These are phyloP conservation scores for Cygnus olor DNA, from an alignment of 2,797 vertebrate species.

Conservation along the genomic window DNA sequence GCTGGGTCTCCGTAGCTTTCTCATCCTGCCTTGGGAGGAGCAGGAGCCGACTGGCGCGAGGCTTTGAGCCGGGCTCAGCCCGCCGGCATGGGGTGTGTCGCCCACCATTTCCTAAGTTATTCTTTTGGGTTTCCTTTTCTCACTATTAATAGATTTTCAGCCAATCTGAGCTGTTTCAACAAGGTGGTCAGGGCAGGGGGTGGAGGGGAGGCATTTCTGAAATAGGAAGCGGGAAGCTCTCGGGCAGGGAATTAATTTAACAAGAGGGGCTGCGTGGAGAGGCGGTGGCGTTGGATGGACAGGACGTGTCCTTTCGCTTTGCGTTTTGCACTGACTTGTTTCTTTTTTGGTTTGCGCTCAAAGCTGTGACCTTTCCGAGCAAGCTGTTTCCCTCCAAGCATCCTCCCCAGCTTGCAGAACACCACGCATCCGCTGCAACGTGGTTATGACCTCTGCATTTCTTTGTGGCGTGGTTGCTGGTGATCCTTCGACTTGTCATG, in stretches of 20 bases:
- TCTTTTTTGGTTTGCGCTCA: background rate
- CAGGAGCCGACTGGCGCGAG: conserved; percentile 32
- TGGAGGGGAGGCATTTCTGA: background rate
- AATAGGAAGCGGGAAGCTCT: conserved; percentile 45
- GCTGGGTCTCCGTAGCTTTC: background rate
- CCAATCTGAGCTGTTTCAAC: conserved; percentile 50
- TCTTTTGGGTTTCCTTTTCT: conserved; percentile 86
- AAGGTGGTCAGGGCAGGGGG: background rate
- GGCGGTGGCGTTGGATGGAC: background rate
- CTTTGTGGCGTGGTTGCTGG: background rate
- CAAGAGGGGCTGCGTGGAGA: background rate
- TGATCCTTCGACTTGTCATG: fast-evolving
- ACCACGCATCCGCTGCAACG: fast-evolving
- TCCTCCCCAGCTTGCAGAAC: background rate
- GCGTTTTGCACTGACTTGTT: fast-evolving
- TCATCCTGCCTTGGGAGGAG: conserved; percentile 53
- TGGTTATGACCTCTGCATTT: background rate
- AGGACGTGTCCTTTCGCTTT: background rate
- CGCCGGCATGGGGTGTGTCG: conserved; percentile 75
- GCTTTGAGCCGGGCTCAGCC: conserved; percentile 63
- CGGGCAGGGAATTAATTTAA: conserved; percentile 19
- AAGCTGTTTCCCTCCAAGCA: background rate
- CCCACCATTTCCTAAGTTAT: conserved; percentile 83
- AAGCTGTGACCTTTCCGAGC: background rate
- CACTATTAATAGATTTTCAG: conserved; percentile 86